Evolutionary conservation across 2,888 invertebrate genomes (phyloP).

Genomic region (Gonocerus acuteangulatus): DNA sequence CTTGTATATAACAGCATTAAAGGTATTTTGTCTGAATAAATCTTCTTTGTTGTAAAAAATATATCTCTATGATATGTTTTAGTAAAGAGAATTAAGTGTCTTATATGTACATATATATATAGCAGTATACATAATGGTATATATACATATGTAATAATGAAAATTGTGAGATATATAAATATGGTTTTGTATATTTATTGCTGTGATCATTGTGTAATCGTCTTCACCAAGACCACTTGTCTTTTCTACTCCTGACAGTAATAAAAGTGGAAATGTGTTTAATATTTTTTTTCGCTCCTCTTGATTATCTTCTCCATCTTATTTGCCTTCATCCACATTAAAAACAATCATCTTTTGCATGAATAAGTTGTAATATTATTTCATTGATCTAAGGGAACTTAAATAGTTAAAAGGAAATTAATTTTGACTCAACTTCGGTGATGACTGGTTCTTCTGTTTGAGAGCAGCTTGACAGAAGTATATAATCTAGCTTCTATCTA

Average conservation of each 20-base stretch:
- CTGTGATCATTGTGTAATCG: constrained; percentile 32
- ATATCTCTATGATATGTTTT: background rate
- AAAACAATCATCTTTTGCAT: no score
- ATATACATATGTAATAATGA: constrained; percentile 6
- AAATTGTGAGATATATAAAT: constrained; percentile 25
- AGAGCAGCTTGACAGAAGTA: no score
- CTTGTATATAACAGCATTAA: constrained; percentile 7
- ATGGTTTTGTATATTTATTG: constrained; percentile 32
- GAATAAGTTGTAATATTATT: no score
- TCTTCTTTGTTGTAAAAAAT: no score
- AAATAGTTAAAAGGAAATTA: no score
- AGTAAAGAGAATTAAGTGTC: constrained; percentile 17
- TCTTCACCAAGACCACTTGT: constrained; percentile 28
- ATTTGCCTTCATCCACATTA: no score
- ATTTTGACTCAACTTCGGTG: no score
- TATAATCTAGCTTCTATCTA: no score
- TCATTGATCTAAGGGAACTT: no score
- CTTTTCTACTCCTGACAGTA: constrained; percentile 32
- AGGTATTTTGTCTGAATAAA: background rate
- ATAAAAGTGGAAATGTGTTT: constrained; percentile 28
- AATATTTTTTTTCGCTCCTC: background rate
- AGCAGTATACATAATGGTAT: constrained; percentile 20
- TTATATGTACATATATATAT: constrained; percentile 22
- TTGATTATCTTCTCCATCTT: no score
- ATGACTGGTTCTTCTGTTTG: no score